Evolutionary conservation across 2,888 invertebrate species (phyloP).

Genomic region (Eupithecia subfuscata): DNA sequence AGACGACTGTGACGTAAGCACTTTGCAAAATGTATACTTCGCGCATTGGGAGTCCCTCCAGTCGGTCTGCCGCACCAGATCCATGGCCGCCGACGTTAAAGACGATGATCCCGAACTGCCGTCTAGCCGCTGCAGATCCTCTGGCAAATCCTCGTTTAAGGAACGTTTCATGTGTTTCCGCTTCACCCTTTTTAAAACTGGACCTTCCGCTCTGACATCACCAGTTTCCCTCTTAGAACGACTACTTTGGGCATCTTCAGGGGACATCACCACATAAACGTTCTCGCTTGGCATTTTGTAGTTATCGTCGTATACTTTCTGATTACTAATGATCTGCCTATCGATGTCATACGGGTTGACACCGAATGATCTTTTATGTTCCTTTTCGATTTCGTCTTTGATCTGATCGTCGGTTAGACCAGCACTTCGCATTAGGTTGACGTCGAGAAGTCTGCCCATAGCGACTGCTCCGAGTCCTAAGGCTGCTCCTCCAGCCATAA

Average conservation of each 20-base stretch:
- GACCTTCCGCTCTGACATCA: constrained; percentile 30
- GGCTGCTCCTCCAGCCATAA: constrained; percentile 93
- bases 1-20: constrained; percentile 87
- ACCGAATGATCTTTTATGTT: constrained; percentile 83
- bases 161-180: constrained; percentile 66
- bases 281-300: constrained; percentile 83
- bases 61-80: constrained; percentile 81
- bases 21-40: constrained; percentile 90
- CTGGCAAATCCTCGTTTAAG: constrained; percentile 70
- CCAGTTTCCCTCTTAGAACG: constrained; percentile 68
- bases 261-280: constrained; percentile 81
- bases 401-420: constrained; percentile 70
- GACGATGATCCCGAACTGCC: constrained; percentile 57
- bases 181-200: constrained; percentile 58
- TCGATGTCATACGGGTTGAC: constrained; percentile 71
- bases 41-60: constrained; percentile 92
- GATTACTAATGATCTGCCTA: constrained; percentile 71
- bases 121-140: constrained; percentile 73
- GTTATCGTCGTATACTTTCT: constrained; percentile 77
- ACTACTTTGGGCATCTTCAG: constrained; percentile 62
- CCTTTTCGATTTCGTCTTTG: constrained; percentile 76
- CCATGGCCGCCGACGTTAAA: constrained; percentile 74
- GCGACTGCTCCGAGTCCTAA: constrained; percentile 92
- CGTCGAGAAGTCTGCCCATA: constrained; percentile 88
- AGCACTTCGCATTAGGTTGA: constrained; percentile 85